Evolutionary conservation across 2,888 invertebrate species (phyloP).

Genomic region (Erebia epiphron): DNA sequence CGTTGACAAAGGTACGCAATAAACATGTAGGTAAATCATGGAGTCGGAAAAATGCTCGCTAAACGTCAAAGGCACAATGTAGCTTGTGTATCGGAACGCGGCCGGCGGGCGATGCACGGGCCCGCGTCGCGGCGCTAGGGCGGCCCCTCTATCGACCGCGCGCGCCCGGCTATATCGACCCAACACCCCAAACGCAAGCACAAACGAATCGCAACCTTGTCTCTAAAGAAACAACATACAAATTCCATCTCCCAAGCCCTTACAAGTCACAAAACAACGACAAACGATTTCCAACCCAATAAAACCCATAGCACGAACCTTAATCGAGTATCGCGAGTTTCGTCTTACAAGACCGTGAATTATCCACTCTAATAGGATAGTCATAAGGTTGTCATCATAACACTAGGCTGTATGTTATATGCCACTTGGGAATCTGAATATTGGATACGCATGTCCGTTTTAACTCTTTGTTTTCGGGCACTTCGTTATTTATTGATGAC

Average conservation of each 20-base stretch:
- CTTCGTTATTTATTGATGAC: constrained; percentile 20
- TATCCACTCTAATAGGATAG: constrained; percentile 67
- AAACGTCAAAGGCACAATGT: constrained; percentile 37
- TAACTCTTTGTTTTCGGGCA: constrained; percentile 46
- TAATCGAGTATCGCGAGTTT: constrained; percentile 56
- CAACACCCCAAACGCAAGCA: constrained; percentile 60
- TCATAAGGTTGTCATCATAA: constrained; percentile 59
- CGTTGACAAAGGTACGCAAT: constrained; percentile 20
- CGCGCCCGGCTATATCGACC: constrained; percentile 74
- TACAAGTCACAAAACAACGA: constrained; percentile 40
- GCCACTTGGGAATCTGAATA: constrained; percentile 56
- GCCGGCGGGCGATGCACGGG: constrained; percentile 38
- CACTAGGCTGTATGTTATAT: constrained; percentile 58
- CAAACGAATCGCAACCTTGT: constrained; percentile 69
- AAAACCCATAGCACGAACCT: constrained; percentile 61
- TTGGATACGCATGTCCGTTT: constrained; percentile 75
- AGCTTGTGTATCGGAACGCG: constrained; percentile 57
- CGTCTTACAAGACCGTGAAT: constrained; percentile 63
- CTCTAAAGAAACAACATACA: constrained; percentile 49
- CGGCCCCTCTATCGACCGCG: constrained; percentile 68
- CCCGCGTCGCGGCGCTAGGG: constrained; percentile 53
- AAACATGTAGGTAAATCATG: constrained; percentile 25
- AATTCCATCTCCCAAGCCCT: constrained; percentile 45
- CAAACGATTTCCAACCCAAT: constrained; percentile 70
- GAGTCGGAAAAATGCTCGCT: constrained; percentile 24